These are phyloP conservation scores for Bombyx mandarina DNA, from an alignment of 1,140 invertebrate genomes.

Conservation along the genomic window DNA sequence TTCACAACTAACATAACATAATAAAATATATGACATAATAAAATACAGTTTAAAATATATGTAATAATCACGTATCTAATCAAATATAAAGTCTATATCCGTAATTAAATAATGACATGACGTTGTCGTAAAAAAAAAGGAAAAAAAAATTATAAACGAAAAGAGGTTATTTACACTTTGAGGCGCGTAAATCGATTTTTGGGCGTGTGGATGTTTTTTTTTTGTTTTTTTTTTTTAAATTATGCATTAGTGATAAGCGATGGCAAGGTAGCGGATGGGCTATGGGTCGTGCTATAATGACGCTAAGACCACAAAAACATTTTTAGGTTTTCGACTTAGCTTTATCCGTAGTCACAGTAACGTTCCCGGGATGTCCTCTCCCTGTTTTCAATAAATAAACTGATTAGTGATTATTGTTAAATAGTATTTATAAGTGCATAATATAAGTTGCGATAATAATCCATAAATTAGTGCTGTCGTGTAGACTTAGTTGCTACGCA, in stretches of 20 bases:
- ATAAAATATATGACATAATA: conserved; percentile 10
- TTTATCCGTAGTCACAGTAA: conserved; percentile 53
- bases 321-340: conserved; percentile 57
- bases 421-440: too few relatives aligned
- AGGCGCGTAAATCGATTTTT: too few relatives aligned
- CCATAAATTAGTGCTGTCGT: too few relatives aligned
- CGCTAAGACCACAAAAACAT: conserved; percentile 55
- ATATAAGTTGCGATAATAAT: too few relatives aligned
- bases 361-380: conserved; percentile 63
- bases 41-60: conserved; percentile 26
- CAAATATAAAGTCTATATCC: conserved; percentile 13
- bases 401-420: background rate
- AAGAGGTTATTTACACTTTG: background rate
- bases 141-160: conserved; percentile 24
- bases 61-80: conserved; percentile 22
- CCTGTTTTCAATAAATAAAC: conserved; percentile 28
- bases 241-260: conserved; percentile 45
- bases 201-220: background rate
- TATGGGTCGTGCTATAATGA: conserved; percentile 47
- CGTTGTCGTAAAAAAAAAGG: too few relatives aligned
- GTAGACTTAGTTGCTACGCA: too few relatives aligned
- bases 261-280: conserved; percentile 61
- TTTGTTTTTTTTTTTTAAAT: background rate
- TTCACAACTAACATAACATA: background rate
- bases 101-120: too few relatives aligned